Base-by-base conservation (phyloP, 2,797 vertebrate species). In the Gadopsis marmoratus region DNA sequence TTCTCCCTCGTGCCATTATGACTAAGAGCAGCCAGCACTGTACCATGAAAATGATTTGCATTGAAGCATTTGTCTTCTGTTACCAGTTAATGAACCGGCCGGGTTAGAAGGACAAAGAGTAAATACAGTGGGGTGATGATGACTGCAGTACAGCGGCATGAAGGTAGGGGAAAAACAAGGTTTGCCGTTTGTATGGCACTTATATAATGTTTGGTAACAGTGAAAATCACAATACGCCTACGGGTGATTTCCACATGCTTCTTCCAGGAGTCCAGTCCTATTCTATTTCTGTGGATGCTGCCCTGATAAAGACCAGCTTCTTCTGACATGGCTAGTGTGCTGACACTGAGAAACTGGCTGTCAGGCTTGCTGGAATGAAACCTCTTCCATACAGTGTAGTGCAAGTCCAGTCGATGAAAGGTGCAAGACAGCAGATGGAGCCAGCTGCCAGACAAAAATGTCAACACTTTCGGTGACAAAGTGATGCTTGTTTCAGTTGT, bases 21-120 rank as follows among this genome's bases (percentile, higher is more conserved):
- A 76, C 37, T 47, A 64, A 66, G 65, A 77, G 51, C 62, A 71
- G 74, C 61, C 77, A 61, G 70, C 60, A 29, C 50, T 54, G 58
- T 50, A 47, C 72, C 66, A 60, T 80, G 75, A 84, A 85, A 88
- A 85, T 26, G 29, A 88, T 83, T 86, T 84, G 78, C 82, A 87
- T 77, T 35, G 21, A 87, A 66, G 48, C 76, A 84, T 86, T 87
- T 64, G 35, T 88, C 73, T 85, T 86, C n/a, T 41, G 59, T 67
- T 66, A 35, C 16, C 45, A 70, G 67, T 74, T 83, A 76, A 79
- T 79, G 82, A 75, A 51, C 68, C 48, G 0, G 13, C 62, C 13
- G 0, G 21, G 45, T 75, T 61, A 4, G 41, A 43, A 54, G 64
- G 23, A 33, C 5, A 16, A 47, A 58, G 53, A 53, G 51, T 58